Percentiles rank a stretch among this genome's conserved stretches.
Conservation (phyloP, 2,888 invertebrate genomes). For the Mechanitis messenoides region DNA sequence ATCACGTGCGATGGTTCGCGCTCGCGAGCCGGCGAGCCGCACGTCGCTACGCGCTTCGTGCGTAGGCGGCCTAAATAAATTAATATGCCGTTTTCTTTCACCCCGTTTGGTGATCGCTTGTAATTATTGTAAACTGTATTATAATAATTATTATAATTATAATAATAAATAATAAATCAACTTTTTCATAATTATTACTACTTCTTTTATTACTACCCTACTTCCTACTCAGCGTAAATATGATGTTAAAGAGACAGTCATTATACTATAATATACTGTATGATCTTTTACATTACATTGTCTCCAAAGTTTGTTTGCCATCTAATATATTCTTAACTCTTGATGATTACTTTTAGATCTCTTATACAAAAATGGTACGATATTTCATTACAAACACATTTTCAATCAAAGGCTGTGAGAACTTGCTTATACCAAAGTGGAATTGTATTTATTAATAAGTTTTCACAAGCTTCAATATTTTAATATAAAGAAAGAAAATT, state of each 20-base stretch:
- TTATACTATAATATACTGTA: too few species aligned
- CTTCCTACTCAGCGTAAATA: neutral
- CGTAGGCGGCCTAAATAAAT: slow-evolving; percentile 63
- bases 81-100: slow-evolving; percentile 76
- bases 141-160: slow-evolving; percentile 76
- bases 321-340: too few species aligned
- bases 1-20: slow-evolving; percentile 27
- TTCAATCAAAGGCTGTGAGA: too few species aligned
- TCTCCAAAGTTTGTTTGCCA: too few species aligned
- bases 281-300: too few species aligned
- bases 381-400: too few species aligned
- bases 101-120: slow-evolving; percentile 77
- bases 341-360: too few species aligned
- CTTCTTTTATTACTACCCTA: slow-evolving; percentile 51
- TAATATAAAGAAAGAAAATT: too few species aligned
- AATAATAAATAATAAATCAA: slow-evolving; percentile 72
- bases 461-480: too few species aligned
- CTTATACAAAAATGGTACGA: too few species aligned
- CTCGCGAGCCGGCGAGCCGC: slow-evolving; percentile 84
- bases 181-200: slow-evolving; percentile 76
- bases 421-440: too few species aligned
- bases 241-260: neutral
- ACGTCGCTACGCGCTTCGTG: slow-evolving; percentile 53
- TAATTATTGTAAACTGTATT: slow-evolving; percentile 78
- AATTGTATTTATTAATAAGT: too few species aligned